Evolutionary conservation across 2,113 vertebrate species (phyloP).

Genomic region (Elaphurus davidianus): DNA sequence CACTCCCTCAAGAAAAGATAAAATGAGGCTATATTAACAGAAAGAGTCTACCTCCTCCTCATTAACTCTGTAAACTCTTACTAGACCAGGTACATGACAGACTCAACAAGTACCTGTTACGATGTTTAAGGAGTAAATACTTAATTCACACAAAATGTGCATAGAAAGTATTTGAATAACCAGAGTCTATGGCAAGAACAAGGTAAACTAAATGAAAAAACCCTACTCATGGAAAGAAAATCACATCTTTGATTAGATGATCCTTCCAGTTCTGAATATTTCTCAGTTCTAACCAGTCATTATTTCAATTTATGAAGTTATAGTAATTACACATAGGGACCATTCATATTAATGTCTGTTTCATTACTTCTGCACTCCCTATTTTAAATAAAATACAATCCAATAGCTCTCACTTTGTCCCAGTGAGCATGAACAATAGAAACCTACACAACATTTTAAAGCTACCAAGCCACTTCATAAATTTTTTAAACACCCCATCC

Average conservation of each 20-base stretch:
- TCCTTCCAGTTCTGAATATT: neutral
- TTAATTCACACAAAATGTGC: neutral
- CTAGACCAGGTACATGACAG: neutral
- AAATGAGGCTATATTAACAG: neutral
- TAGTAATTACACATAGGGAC: neutral
- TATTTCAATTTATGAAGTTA: neutral
- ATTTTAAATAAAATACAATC: neutral
- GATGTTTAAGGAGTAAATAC: neutral
- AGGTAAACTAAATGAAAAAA: neutral
- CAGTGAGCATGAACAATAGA: neutral
- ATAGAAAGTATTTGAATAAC: neutral
- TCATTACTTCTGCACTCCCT: neutral
- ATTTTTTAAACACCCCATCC: neutral
- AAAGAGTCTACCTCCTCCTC: neutral
- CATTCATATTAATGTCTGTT: neutral
- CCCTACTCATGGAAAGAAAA: neutral
- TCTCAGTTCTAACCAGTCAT: neutral
- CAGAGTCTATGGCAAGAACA: neutral
- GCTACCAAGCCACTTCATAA: neutral
- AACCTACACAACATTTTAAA: neutral
- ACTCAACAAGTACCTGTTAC: neutral
- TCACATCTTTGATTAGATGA: neutral
- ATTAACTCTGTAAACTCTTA: neutral
- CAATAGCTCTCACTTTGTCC: neutral
- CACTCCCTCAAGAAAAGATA: neutral